These are phyloP conservation scores for Eutolmus rufibarbis DNA, from an alignment of 2,888 invertebrate species.

Conservation along the genomic window DNA sequence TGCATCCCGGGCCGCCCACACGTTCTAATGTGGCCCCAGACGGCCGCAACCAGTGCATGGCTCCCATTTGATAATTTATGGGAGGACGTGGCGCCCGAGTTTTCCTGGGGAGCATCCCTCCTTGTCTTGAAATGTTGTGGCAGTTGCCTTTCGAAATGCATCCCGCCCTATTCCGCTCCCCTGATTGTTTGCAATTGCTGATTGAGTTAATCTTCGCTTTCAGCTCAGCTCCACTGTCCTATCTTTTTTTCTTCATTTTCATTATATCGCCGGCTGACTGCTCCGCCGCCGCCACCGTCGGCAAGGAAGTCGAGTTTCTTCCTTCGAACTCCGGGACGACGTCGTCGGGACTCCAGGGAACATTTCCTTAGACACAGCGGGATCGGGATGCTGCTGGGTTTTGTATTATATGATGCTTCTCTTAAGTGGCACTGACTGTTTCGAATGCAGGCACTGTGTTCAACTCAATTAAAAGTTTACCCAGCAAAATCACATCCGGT, in stretches of 20 bases:
- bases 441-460: slow-evolving; percentile 27
- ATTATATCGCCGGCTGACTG: not conserved
- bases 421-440: slow-evolving; percentile 15
- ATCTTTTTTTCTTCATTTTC: not conserved
- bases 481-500: slow-evolving; percentile 2
- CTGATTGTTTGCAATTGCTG: not conserved
- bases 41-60: not conserved
- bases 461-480: slow-evolving; percentile 36
- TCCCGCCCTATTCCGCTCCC: not conserved
- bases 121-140: not conserved
- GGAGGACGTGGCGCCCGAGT: not conserved
- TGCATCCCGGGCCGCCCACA: not conserved
- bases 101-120: not conserved
- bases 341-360: not conserved
- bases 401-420: not conserved
- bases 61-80: slow-evolving; percentile 4
- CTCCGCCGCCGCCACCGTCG: not conserved
- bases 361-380: not conserved
- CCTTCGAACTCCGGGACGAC: not conserved
- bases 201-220: slow-evolving; percentile 24
- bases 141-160: not conserved
- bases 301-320: not conserved
- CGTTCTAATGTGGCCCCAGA: not conserved
- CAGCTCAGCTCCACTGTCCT: not conserved
- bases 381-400: not conserved